Percentiles rank a stretch among this genome's conserved stretches.
phyloP scores from a whole-genome alignment of 2,797 vertebrate genomes.

The Parauchenoglanis ngamensis region DNA sequence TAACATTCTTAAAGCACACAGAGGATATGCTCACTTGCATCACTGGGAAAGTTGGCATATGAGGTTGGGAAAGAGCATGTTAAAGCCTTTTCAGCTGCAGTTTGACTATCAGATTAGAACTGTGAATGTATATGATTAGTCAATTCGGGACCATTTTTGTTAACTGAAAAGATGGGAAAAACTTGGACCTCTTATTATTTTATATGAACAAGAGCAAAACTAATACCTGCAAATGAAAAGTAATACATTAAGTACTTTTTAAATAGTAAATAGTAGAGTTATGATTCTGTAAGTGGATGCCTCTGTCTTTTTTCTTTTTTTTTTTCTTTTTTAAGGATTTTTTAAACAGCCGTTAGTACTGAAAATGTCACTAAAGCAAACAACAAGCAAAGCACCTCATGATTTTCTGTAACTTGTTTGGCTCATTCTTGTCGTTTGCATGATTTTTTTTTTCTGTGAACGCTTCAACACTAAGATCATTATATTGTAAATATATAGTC shows the following conservation, averaged over 20 bases:
- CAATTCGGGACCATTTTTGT: constrained; percentile 4
- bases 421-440: constrained; percentile 1
- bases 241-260: constrained; percentile 5
- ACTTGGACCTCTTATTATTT: neutral
- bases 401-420: neutral
- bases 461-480: neutral
- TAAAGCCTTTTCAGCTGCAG: neutral
- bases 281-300: constrained; percentile 26
- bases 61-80: neutral
- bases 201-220: constrained; percentile 20
- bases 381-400: constrained; percentile 30
- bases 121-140: constrained; percentile 23
- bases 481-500: constrained; percentile 16
- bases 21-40: neutral
- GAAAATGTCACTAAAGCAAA: constrained; percentile 73
- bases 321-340: constrained; percentile 34
- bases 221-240: constrained; percentile 8
- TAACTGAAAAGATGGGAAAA: constrained; percentile 2
- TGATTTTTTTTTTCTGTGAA: neutral
- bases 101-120: constrained; percentile 18
- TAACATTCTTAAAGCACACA: constrained; percentile 21
- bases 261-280: neutral
- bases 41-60: neutral
- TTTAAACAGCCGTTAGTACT: constrained; percentile 76
- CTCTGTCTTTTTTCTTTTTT: constrained; percentile 14